phyloP scores from a whole-genome alignment of 2,888 invertebrate species.

The Leptinotarsa tumamoca region DNA sequence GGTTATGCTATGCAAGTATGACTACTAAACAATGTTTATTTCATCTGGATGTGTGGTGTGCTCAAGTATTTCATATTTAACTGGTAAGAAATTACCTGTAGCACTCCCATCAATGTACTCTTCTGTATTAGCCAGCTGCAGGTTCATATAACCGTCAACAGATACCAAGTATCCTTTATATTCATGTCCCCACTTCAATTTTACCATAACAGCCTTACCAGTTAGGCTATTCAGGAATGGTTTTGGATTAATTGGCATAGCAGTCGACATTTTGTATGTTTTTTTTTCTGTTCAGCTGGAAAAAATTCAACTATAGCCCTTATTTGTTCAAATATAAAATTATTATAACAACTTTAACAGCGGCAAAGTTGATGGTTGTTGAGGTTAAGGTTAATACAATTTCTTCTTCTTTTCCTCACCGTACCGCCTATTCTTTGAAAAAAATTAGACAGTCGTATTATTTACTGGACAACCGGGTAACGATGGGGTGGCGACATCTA shows the following conservation, averaged over 20 bases:
- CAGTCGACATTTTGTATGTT: slow-evolving; percentile 74
- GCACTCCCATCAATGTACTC: slow-evolving; percentile 94
- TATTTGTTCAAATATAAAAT: too few relatives aligned
- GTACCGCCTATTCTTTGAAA: too few relatives aligned
- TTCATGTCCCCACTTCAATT: slow-evolving; percentile 99
- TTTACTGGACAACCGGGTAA: too few relatives aligned
- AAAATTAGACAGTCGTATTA: too few relatives aligned
- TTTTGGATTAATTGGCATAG: slow-evolving; percentile 98
- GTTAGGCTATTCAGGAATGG: slow-evolving; percentile 98
- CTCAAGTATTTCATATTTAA: too few relatives aligned
- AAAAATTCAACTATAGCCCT: not conserved
- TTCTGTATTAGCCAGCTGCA: slow-evolving; percentile 97
- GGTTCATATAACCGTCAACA: slow-evolving; percentile 99
- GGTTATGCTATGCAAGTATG: too few relatives aligned
- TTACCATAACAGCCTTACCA: slow-evolving; percentile 97
- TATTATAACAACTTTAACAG: too few relatives aligned
- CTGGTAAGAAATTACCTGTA: slow-evolving; percentile 74
- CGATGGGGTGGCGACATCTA: too few relatives aligned
- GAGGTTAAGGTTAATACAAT: too few relatives aligned
- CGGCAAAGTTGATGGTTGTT: too few relatives aligned
- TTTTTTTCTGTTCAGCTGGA: slow-evolving; percentile 24
- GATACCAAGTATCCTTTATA: slow-evolving; percentile 98
- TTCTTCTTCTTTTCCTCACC: too few relatives aligned
- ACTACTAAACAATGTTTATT: too few relatives aligned
- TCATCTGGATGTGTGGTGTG: not conserved